These are phyloP conservation scores for Sebastes fasciatus DNA, from an alignment of 2,113 vertebrate genomes.

Conservation along the genomic window DNA sequence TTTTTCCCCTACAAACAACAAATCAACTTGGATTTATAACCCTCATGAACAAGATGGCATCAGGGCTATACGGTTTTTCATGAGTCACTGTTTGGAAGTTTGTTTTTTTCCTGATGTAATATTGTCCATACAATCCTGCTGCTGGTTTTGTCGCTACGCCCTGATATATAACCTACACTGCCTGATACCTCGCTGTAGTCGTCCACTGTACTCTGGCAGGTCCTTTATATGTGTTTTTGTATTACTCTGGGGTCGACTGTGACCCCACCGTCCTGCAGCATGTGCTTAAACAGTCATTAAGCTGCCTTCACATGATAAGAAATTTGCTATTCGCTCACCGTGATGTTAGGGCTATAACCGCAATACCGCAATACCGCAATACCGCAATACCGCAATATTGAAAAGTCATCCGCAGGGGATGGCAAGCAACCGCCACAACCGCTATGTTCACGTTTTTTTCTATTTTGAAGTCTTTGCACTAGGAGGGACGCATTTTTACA, in stretches of 20 bases:
- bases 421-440: too few species aligned
- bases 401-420: too few species aligned
- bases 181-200: neutral
- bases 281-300: neutral
- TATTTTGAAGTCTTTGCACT: neutral
- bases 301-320: too few species aligned
- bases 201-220: constrained; percentile 4
- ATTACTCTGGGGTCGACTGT: neutral
- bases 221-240: constrained; percentile 5
- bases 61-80: neutral
- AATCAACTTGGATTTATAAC: neutral
- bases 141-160: neutral
- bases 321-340: too few species aligned
- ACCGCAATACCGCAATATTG: too few species aligned
- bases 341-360: too few species aligned
- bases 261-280: neutral
- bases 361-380: too few species aligned
- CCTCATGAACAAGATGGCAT: neutral
- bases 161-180: neutral
- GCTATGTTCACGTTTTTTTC: too few species aligned
- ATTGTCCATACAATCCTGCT: neutral
- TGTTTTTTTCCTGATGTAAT: neutral
- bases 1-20: neutral
- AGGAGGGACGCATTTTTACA: neutral
- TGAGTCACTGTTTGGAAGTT: neutral